Conservation (phyloP, 2,888 invertebrate genomes). For the Cephus nigrinus region DNA sequence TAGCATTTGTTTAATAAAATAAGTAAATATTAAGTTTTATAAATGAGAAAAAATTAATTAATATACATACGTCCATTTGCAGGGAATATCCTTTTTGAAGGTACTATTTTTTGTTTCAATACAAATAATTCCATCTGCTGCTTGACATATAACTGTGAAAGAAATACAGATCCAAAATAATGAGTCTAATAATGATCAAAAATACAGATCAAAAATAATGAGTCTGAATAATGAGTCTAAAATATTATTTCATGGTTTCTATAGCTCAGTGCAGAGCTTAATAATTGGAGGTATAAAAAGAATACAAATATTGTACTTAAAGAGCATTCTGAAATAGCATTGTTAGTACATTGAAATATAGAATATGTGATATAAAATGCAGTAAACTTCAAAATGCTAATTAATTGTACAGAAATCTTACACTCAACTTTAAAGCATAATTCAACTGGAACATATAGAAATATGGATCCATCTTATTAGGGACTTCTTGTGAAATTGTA, state of each 20-base stretch:
- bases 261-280: background rate
- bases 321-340: background rate
- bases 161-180: constrained; percentile 12
- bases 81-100: constrained; percentile 85
- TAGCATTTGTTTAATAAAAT: constrained; percentile 5
- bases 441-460: background rate
- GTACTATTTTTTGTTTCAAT: constrained; percentile 81
- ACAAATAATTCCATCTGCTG: constrained; percentile 86
- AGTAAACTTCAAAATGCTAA: background rate
- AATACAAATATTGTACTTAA: background rate
- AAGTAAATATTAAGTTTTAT: background rate
- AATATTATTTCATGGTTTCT: no score
- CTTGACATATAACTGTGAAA: constrained; percentile 79
- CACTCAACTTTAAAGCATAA: background rate
- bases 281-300: background rate
- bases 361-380: background rate
- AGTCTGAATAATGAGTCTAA: background rate
- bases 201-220: background rate
- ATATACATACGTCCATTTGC: constrained; percentile 92
- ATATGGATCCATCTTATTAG: background rate
- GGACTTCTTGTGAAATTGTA: background rate
- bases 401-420: background rate
- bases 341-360: background rate
- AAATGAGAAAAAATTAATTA: background rate
- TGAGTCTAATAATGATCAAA: background rate